These are phyloP conservation scores for Zaprionus ornatus DNA, from an alignment of 1,140 invertebrate species.

Conservation along the genomic window DNA sequence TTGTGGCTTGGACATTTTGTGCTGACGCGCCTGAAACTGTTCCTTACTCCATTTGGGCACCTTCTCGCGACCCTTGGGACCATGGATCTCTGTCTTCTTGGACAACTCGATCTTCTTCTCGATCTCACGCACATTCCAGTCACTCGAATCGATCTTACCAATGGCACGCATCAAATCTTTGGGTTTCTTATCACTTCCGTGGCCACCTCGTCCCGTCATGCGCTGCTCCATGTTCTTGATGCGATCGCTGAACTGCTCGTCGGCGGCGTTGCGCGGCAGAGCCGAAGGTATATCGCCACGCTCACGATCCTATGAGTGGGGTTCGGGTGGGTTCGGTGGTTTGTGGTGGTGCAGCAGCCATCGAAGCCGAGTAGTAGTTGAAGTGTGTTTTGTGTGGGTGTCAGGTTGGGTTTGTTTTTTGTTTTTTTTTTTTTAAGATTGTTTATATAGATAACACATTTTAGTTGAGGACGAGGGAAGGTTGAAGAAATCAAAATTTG, in stretches of 20 bases:
- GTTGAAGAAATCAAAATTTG: conserved; percentile 70
- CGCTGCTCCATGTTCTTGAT: conserved; percentile 88
- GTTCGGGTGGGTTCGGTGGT: not conserved
- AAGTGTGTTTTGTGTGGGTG: conserved; percentile 37
- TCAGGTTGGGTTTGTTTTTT: conserved; percentile 11
- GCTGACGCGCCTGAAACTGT: conserved; percentile 92
- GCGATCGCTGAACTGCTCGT: conserved; percentile 89
- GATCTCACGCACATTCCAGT: conserved; percentile 96
- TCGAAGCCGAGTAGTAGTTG: conserved; percentile 2
- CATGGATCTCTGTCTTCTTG: conserved; percentile 87
- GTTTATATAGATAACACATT: conserved; percentile 22
- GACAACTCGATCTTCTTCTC: conserved; percentile 95
- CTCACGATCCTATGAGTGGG: conserved; percentile 87
- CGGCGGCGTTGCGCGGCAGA: conserved; percentile 85
- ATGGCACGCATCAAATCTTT: conserved; percentile 94
- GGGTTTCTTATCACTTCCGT: conserved; percentile 89
- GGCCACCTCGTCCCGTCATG: conserved; percentile 84
- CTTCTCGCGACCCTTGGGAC: conserved; percentile 88
- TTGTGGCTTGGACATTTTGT: conserved; percentile 89
- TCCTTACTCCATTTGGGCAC: conserved; percentile 96
- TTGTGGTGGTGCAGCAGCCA: conserved; percentile 21
- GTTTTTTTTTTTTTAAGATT: conserved; percentile 2
- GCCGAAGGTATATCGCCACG: conserved; percentile 85
- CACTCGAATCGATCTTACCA: conserved; percentile 94
- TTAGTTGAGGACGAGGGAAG: conserved; percentile 28